phyloP scores from a whole-genome alignment of 2,797 vertebrate genomes.

The Argya squamiceps region DNA sequence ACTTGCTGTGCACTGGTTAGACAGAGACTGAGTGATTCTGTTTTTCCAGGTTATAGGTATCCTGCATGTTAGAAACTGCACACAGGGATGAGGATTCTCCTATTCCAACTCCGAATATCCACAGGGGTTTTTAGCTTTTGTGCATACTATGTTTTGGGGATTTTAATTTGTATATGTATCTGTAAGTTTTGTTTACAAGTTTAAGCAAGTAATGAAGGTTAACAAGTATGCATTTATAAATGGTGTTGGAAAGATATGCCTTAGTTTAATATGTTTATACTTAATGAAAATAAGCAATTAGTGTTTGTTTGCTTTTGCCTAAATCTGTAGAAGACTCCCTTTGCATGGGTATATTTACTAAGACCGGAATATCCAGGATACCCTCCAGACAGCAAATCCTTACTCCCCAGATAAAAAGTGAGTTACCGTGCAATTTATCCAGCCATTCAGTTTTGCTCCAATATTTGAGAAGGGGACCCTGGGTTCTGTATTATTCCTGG shows the following conservation, averaged over 20 bases:
- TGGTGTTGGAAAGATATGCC: not conserved
- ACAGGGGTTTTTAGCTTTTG: not conserved
- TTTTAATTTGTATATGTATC: not conserved
- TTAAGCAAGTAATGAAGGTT: not conserved
- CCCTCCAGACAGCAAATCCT: not conserved
- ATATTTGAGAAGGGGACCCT: not conserved
- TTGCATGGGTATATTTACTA: not conserved
- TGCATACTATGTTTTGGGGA: fast-evolving
- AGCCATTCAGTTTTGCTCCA: not conserved
- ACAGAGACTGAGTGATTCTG: fast-evolving
- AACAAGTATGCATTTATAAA: not conserved
- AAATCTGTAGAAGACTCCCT: not conserved
- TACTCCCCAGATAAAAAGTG: not conserved
- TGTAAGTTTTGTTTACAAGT: not conserved
- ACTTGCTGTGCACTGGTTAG: not conserved
- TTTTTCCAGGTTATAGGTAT: not conserved
- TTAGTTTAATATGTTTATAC: not conserved
- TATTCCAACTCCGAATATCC: not conserved
- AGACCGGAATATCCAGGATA: not conserved
- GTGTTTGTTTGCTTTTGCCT: not conserved
- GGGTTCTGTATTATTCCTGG: not conserved
- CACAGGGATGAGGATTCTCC: not conserved
- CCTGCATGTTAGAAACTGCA: not conserved
- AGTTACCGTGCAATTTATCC: not conserved
- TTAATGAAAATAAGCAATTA: not conserved